Percentiles rank a stretch among this genome's conserved stretches.
phyloP scores from a whole-genome alignment of 2,113 vertebrate genomes.

The Corapipo altera region DNA sequence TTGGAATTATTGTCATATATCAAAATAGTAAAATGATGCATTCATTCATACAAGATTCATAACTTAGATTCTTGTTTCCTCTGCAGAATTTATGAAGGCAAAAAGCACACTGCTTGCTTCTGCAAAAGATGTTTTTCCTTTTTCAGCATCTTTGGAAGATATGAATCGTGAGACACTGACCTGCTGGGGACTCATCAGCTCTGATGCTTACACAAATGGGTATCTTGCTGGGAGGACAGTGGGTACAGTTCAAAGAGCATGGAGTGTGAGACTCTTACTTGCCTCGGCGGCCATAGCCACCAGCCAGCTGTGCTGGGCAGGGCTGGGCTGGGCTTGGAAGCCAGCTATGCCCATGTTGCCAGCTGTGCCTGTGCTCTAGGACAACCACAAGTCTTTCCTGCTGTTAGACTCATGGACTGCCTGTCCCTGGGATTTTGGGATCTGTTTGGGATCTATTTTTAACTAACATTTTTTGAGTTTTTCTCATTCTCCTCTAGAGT shows the following conservation, averaged over 20 bases:
- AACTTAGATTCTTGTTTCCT: background rate
- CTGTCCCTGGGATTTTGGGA: background rate
- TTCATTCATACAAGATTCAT: background rate
- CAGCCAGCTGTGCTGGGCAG: background rate
- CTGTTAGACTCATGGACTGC: background rate
- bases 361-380: background rate
- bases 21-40: background rate
- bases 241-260: background rate
- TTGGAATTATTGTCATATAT: background rate
- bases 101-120: background rate
- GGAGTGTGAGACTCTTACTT: background rate
- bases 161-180: background rate
- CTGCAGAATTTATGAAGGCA: background rate
- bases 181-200: rapidly evolving
- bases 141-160: background rate
- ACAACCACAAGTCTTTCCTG: background rate
- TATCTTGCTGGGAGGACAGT: background rate
- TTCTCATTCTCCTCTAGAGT: background rate
- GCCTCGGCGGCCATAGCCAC: rapidly evolving
- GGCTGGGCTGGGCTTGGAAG: background rate
- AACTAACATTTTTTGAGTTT: background rate
- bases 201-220: background rate
- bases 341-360: background rate
- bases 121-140: rapidly evolving
- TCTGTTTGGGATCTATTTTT: background rate